A percentile compares a stretch with the other conserved stretches of the same genome.
Evolutionary conservation across 1,140 invertebrate genomes (phyloP).

Genomic region (Spodoptera frugiperda): DNA sequence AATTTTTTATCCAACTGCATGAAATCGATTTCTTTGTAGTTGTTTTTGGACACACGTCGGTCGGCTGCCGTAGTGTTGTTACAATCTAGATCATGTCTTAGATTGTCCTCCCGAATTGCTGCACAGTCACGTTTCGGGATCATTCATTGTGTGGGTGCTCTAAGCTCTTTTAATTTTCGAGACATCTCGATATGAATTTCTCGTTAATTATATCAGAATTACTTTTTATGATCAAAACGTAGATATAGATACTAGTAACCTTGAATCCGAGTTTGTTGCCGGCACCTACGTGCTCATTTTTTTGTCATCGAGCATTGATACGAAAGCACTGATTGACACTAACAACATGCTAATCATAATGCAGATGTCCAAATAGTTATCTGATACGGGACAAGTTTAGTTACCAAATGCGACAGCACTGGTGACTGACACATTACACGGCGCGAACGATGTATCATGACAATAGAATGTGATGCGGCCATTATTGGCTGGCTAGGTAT

Average conservation of each 20-base stretch:
- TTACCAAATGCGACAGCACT: constrained; percentile 68
- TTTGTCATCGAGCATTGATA: constrained; percentile 61
- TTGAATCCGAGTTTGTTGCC: constrained; percentile 59
- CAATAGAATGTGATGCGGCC: constrained; percentile 62
- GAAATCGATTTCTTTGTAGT: constrained; percentile 81
- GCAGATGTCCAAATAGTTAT: constrained; percentile 78
- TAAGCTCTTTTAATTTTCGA: constrained; percentile 75
- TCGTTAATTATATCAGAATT: constrained; percentile 75
- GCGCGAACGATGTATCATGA: constrained; percentile 57
- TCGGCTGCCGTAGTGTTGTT: constrained; percentile 75
- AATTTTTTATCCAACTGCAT: constrained; percentile 70
- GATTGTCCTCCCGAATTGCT: constrained; percentile 77
- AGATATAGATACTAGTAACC: constrained; percentile 55
- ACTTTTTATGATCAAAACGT: constrained; percentile 63
- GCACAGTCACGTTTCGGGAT: constrained; percentile 76
- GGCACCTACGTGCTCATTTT: constrained; percentile 59
- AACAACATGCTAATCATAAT: constrained; percentile 71
- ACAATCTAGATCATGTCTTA: constrained; percentile 81
- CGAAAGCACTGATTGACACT: constrained; percentile 74
- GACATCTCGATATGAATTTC: constrained; percentile 72
- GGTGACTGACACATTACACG: constrained; percentile 67
- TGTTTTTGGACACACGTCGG: constrained; percentile 77
- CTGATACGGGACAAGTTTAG: constrained; percentile 68
- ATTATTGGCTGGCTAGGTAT: constrained; percentile 64
- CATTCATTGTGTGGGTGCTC: constrained; percentile 77